Percentiles rank a stretch among this genome's conserved stretches.
Evolutionary conservation across 2,888 invertebrate genomes (phyloP).

Genomic region (Noctua janthe): DNA sequence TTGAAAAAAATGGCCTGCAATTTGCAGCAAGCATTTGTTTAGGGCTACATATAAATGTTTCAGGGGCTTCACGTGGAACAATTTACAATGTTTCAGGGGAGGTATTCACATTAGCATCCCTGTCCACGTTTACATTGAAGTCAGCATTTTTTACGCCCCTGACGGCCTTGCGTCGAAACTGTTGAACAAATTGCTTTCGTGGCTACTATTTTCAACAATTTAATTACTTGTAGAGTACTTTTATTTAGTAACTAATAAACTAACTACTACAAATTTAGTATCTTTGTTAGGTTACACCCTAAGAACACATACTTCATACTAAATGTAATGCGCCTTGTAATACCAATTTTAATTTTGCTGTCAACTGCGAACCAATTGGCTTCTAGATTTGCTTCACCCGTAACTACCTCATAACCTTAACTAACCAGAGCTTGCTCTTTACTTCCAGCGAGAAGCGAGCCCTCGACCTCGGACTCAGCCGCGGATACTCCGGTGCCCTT

Average conservation of each 20-base stretch:
- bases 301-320: background rate
- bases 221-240: background rate
- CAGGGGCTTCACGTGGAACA: slow-evolving; percentile 28
- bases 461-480: slow-evolving; percentile 95
- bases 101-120: slow-evolving; percentile 39
- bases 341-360: background rate
- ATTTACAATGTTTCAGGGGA: slow-evolving; percentile 40
- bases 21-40: slow-evolving; percentile 45
- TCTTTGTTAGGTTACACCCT: background rate
- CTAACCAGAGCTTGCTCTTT: slow-evolving; percentile 3
- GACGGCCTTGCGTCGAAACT: slow-evolving; percentile 12
- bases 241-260: background rate
- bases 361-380: background rate
- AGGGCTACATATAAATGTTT: slow-evolving; percentile 34
- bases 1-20: slow-evolving; percentile 31
- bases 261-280: too few relatives aligned
- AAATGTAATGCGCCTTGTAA: background rate
- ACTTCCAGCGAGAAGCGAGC: slow-evolving; percentile 94
- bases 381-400: slow-evolving; percentile 17
- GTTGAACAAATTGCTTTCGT: slow-evolving; percentile 4
- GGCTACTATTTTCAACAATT: background rate
- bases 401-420: background rate
- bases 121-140: slow-evolving; percentile 21
- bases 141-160: slow-evolving; percentile 26
- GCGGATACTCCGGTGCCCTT: slow-evolving; percentile 97